Base-by-base conservation (phyloP, 2,113 vertebrate species). In the Pterocles burchelli region DNA sequence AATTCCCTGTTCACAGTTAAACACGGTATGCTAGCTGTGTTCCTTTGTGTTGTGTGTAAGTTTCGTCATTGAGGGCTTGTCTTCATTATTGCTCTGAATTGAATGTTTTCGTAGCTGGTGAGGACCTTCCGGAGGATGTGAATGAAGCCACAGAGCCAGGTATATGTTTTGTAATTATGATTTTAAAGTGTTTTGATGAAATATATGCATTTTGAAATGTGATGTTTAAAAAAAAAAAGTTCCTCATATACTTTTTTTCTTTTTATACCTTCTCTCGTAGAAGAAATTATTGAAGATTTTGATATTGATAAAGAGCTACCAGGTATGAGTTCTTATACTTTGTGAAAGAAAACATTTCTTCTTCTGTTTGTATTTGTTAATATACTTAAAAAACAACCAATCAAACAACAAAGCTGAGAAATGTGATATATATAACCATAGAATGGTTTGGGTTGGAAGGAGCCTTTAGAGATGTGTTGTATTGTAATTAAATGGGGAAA, bases 251-350 rank as follows among this genome's bases (percentile, higher is more conserved):
- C 5, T 66, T 58, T 54, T 54, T 46, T 51, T 11, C 36, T 54
- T 80, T 55, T 55, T 22, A 18, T 72, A 9, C 18, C 66, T 88
- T 89, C 25, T 65, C 12, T 26, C 77, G 33, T 1, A 97, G 93
- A 52, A 34, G 86, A 94, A 84, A 48, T 93, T 45, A 59, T 8
- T 86, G 85, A 96, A 87, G 80, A 93, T 49, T 55, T 84, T 77
- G 58, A 82, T 76, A 38, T 17, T 79, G 61, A 63, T 71, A 78
- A 84, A 85, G 89, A 94, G 7, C 29, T 57, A 5, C 11, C 70
- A 85, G 85, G 89, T 91, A 92, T 38, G 65, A 78, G 28, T 41
- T 49, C 72, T 74, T 67, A 13, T 41, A 15, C 16, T n/a, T 49
- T 54, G 11, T 48, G 48, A 43, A 58, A 33, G 9, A 12, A n/a